phyloP scores from a whole-genome alignment of 2,888 invertebrate genomes.

The Gastrophysa polygoni region DNA sequence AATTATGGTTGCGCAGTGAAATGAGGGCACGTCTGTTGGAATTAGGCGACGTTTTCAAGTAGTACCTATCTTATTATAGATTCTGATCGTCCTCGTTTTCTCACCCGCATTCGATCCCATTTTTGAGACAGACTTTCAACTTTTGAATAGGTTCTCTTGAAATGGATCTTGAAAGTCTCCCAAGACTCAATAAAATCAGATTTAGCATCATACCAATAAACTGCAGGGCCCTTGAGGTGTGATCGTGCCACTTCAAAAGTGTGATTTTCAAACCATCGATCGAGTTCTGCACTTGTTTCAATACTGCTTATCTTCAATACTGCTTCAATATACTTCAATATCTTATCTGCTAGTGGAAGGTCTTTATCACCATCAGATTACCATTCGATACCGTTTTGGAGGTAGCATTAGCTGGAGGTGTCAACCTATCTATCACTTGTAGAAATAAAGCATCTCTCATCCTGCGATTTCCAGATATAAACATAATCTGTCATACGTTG shows the following conservation, averaged over 20 bases:
- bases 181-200: not conserved
- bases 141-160: slow-evolving; percentile 1
- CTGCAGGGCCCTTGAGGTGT: slow-evolving; percentile 1
- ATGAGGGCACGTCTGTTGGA: too few relatives aligned
- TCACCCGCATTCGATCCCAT: not conserved
- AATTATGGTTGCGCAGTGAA: too few relatives aligned
- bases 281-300: not conserved
- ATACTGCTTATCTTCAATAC: too few relatives aligned
- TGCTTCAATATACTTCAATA: too few relatives aligned
- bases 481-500: not conserved
- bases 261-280: not conserved
- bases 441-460: not conserved
- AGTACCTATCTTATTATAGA: too few relatives aligned
- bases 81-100: too few relatives aligned
- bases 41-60: too few relatives aligned
- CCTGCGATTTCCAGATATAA: not conserved
- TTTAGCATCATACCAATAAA: slow-evolving; percentile 6
- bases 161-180: not conserved
- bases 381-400: not conserved
- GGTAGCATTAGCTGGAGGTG: not conserved
- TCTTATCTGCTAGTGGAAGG: not conserved
- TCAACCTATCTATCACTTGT: not conserved
- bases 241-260: not conserved
- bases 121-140: not conserved
- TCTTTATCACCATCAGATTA: not conserved